Evolutionary conservation across 2,113 vertebrate genomes (phyloP), one percentile per base, ranked within the genome.

Genomic region (Melanotaenia duboulayi): DNA sequence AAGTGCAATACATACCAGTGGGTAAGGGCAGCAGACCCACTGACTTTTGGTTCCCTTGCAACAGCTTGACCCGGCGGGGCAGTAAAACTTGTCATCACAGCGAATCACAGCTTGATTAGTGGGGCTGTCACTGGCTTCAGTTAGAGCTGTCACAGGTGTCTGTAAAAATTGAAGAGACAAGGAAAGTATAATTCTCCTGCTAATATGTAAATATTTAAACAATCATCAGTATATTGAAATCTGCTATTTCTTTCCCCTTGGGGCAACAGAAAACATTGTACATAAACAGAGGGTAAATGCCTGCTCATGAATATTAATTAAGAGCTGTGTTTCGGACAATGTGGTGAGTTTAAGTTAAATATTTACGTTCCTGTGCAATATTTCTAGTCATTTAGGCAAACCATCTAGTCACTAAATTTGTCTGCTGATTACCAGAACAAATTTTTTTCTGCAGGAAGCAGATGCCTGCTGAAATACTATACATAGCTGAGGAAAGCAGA

Each of bases 21-120:
- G 58, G 75, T 84, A 88, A 19, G 91, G 90, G 60, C 94, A 95
- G 87, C 94, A 95, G 39, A 0, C 85, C 94, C 91, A 95, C 8
- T 73, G 35, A 51, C 76, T 81, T 1, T 4, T 14, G 0, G 28
- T 0, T 35, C 67, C 63, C 58, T 78, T 81, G 88, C 94, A 95
- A 86, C 94, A 95, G 11, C 74, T 74, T 16, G 14, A 49, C 7
- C 78, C 88, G 11, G 0, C 0, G 1, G 74, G 20, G 56, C 94
- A 95, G 79, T 54, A 92, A 71, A 85, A 85, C 10, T 1, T 9
- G 2, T 52, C 9, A 74, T 92, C 87, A 74, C 94, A 95, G 28
- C 77, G 82, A 70, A 92, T 90, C 46, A 74, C 63, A 14, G 55
- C 78, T 11, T 16, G 17, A 7, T 74, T n/a, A 3, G 9, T 10